Evolutionary conservation across 2,113 vertebrate species (phyloP).

Genomic region (Lipophrys pholis): DNA sequence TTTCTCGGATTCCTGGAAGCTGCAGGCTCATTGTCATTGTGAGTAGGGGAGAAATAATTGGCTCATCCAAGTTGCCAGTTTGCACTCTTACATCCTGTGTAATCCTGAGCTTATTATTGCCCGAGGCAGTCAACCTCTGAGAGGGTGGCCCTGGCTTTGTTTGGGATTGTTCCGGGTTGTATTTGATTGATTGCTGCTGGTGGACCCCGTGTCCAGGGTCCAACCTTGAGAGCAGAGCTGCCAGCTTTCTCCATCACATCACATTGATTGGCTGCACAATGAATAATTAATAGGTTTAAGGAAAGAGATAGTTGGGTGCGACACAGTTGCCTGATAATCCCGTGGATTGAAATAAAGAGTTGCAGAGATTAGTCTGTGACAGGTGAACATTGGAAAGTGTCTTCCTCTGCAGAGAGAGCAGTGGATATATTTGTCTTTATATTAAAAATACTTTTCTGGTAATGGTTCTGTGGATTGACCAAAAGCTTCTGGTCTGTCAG

Average conservation of each 20-base stretch:
- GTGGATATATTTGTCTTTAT: background rate
- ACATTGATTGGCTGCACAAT: conserved; percentile 13
- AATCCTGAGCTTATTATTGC: conserved; percentile 70
- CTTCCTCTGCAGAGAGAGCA: conserved; percentile 1
- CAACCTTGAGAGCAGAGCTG: conserved; percentile 5
- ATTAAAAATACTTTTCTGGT: background rate
- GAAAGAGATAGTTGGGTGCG: conserved; percentile 20
- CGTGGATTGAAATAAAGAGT: conserved; percentile 72
- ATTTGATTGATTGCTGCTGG: conserved; percentile 51
- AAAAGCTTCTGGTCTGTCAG: background rate
- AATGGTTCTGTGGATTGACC: background rate
- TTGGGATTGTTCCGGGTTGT: conserved; percentile 44
- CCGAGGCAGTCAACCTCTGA: conserved; percentile 44
- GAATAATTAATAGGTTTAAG: conserved; percentile 49
- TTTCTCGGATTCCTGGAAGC: conserved; percentile 45
- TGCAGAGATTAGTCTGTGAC: conserved; percentile 75
- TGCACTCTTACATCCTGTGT: conserved; percentile 57
- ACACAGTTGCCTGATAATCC: conserved; percentile 58
- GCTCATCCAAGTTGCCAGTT: conserved; percentile 63
- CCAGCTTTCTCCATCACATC: conserved; percentile 13
- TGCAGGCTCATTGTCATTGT: conserved; percentile 26
- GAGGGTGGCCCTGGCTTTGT: conserved; percentile 66
- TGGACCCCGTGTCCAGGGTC: conserved; percentile 3
- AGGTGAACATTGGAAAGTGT: conserved; percentile 21
- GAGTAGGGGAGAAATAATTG: conserved; percentile 67